These are phyloP conservation scores for Cantharis nigra DNA, from an alignment of 2,888 invertebrate species.

Conservation along the genomic window DNA sequence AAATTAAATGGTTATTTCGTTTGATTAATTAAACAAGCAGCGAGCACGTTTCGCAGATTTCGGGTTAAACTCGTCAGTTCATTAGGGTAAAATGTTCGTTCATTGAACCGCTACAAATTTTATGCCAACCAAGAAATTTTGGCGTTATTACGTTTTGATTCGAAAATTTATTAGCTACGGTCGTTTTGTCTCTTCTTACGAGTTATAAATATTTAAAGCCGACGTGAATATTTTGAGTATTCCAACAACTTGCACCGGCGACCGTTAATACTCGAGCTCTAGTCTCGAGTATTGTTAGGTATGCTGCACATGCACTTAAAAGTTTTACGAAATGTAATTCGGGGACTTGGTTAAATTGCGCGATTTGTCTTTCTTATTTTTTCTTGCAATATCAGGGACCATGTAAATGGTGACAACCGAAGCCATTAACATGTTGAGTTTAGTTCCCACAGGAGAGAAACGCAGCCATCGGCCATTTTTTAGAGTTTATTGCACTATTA, in stretches of 20 bases:
- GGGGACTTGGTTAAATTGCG: background rate
- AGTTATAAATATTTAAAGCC: background rate
- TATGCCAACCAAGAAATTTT: background rate
- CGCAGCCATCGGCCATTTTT: background rate
- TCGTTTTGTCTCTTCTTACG: background rate
- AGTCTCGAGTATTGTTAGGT: background rate
- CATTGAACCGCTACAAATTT: conserved; percentile 2
- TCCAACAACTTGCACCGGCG: background rate
- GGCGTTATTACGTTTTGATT: background rate
- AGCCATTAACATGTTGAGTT: background rate
- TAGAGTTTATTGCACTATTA: background rate
- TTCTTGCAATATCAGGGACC: background rate
- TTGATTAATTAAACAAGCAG: background rate
- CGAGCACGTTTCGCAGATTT: background rate
- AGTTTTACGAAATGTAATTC: background rate
- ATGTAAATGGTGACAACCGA: background rate
- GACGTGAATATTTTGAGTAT: background rate
- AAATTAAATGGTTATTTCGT: background rate
- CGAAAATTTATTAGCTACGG: background rate
- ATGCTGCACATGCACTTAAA: background rate
- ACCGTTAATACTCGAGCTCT: background rate
- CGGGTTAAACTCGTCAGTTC: conserved; percentile 1
- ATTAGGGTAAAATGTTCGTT: conserved; percentile 6
- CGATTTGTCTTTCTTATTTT: background rate
- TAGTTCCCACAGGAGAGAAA: background rate